Evolutionary conservation across 2,888 invertebrate species (phyloP), one percentile per base, ranked within the genome.

Genomic region (Eristalis intricaria): DNA sequence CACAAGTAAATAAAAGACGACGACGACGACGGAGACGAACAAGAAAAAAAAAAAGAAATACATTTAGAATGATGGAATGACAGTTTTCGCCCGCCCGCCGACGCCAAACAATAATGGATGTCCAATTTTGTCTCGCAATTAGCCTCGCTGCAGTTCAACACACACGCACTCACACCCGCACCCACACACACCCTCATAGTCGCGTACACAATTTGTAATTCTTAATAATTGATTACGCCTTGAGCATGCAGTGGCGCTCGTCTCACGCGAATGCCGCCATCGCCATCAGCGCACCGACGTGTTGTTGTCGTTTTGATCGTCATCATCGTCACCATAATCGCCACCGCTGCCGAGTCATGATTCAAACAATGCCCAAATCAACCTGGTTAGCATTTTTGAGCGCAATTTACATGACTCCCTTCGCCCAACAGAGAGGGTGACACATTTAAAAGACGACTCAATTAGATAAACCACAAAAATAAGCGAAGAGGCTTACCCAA

Each of bases 381-480:
- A 88, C 88, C 74, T 84, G 80, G 84, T 76, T 84, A 88, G 84
- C 74, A 84, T 88, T 80, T 77, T 81, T n/a, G 23, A 70, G 35
- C 70, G 78, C 63, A 84, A 84, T 80, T 88, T 84, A 77, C 84
- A 88, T 88, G 78, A 50, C 71, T 79, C 50, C 50, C 50, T 19
- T 50, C 58, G 32, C 69, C 61, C 32, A 32, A 7, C 32, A 60
- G 71, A 76, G 88, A 88, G 88, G 88, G 90, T 91, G 91, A 90
- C 91, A 91, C 91, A 90, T 90, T 92, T 89, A 90, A 89, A 91
- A 91, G 91, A 90, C 90, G 90, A 92, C 92, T 92, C 92, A 92
- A 92, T 92, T 92, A 92, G 92, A 92, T 92, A 91, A 92, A 92
- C 92, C 92, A 90, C 92, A 92, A 91, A 90, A 91, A 91, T 90